A percentile compares a stretch with the other conserved stretches of the same genome.
These are phyloP conservation scores for Upupa epops DNA, from an alignment of 2,113 vertebrate genomes.

Conservation along the genomic window DNA sequence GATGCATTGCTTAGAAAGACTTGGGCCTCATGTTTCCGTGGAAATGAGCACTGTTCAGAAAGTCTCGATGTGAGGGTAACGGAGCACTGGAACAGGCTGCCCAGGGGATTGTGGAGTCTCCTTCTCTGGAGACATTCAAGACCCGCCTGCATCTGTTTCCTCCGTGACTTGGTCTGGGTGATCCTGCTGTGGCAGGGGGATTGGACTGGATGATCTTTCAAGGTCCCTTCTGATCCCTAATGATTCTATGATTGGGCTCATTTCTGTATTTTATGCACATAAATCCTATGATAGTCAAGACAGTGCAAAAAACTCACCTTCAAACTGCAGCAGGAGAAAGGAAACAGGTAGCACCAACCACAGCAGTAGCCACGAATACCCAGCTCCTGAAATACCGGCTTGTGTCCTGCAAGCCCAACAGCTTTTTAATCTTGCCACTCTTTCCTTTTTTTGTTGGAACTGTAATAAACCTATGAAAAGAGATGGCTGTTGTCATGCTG, in stretches of 20 bases:
- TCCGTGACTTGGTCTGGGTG: too few species aligned
- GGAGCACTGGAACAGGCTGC: too few species aligned
- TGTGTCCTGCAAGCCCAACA: neutral
- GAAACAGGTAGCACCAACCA: neutral
- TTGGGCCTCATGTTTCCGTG: neutral
- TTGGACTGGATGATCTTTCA: too few species aligned
- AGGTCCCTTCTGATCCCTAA: too few species aligned
- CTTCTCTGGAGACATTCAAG: too few species aligned
- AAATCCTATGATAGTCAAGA: neutral
- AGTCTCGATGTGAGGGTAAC: too few species aligned
- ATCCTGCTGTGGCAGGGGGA: too few species aligned
- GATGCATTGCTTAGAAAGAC: neutral
- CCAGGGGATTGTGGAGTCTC: too few species aligned
- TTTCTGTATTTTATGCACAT: neutral
- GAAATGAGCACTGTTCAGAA: neutral
- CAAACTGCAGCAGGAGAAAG: neutral
- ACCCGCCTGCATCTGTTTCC: too few species aligned
- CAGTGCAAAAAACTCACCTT: neutral
- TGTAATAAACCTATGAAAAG: neutral
- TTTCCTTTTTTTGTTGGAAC: neutral
- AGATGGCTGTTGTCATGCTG: neutral
- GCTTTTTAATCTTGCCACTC: neutral
- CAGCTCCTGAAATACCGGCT: neutral
- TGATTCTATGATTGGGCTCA: fast-evolving
- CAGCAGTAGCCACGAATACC: neutral